These are phyloP conservation scores for Holothuria glaberrima DNA, from an alignment of 35 echinoderm and acorn worm species.

Conservation along the genomic window DNA sequence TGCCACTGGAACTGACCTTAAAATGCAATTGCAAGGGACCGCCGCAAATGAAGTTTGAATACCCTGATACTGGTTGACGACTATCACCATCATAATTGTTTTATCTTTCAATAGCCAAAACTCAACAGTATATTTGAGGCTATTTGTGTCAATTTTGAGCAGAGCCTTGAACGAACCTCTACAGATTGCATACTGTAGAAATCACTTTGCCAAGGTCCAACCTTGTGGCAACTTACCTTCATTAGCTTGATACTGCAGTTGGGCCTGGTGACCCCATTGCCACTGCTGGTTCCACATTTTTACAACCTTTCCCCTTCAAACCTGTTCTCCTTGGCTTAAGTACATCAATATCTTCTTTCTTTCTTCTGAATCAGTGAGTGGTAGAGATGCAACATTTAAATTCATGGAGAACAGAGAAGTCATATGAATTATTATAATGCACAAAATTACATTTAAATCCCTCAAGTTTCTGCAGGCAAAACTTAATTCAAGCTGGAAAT, in stretches of 20 bases:
- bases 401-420: neutral
- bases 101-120: no score
- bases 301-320: slow-evolving; percentile 50
- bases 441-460: neutral
- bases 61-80: no score
- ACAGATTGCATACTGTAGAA: no score
- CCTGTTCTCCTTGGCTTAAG: slow-evolving; percentile 33
- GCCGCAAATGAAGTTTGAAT: neutral
- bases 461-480: neutral
- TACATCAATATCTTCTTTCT: slow-evolving; percentile 26
- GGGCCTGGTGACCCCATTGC: slow-evolving; percentile 91
- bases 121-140: no score
- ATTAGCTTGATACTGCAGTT: slow-evolving; percentile 90
- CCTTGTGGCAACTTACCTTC: slow-evolving; percentile 59
- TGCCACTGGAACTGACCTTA: no score
- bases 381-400: slow-evolving; percentile 51
- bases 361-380: slow-evolving; percentile 57
- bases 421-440: neutral
- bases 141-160: no score
- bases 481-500: neutral
- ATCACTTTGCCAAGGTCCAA: no score
- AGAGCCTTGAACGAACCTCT: no score
- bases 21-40: no score
- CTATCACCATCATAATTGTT: no score
- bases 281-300: slow-evolving; percentile 67